Evolutionary conservation across 2,797 vertebrate species (phyloP).

Genomic region (Arctocebus calabarensis): DNA sequence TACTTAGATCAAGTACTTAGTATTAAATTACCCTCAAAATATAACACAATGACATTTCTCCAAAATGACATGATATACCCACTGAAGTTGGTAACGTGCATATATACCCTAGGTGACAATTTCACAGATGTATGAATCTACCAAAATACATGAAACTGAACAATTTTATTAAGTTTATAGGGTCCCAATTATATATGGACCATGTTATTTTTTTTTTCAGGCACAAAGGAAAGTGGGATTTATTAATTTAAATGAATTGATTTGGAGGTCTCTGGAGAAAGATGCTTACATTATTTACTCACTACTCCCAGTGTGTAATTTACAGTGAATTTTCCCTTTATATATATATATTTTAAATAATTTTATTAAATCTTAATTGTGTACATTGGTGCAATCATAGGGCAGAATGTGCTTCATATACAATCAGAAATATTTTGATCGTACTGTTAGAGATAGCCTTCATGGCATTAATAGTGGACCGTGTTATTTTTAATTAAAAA

Average conservation of each 20-base stretch:
- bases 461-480: too few species aligned
- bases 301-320: slow-evolving; percentile 66
- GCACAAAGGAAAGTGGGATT: slow-evolving; percentile 44
- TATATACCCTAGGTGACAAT: background rate
- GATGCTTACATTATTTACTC: slow-evolving; percentile 43
- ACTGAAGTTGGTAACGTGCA: background rate
- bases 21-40: background rate
- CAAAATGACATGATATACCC: background rate
- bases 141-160: background rate
- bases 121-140: background rate
- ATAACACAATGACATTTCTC: background rate
- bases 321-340: slow-evolving; percentile 58
- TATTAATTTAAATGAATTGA: slow-evolving; percentile 68
- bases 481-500: background rate
- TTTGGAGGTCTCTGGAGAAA: slow-evolving; percentile 28
- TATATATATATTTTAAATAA: too few species aligned
- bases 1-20: background rate
- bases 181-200: background rate
- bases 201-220: background rate
- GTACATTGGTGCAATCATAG: too few species aligned
- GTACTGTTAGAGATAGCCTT: too few species aligned
- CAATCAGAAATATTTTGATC: too few species aligned
- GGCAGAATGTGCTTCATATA: too few species aligned
- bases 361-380: too few species aligned
- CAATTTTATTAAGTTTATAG: background rate